phyloP scores from a whole-genome alignment of 2,113 vertebrate genomes.

The Psettodes erumei region DNA sequence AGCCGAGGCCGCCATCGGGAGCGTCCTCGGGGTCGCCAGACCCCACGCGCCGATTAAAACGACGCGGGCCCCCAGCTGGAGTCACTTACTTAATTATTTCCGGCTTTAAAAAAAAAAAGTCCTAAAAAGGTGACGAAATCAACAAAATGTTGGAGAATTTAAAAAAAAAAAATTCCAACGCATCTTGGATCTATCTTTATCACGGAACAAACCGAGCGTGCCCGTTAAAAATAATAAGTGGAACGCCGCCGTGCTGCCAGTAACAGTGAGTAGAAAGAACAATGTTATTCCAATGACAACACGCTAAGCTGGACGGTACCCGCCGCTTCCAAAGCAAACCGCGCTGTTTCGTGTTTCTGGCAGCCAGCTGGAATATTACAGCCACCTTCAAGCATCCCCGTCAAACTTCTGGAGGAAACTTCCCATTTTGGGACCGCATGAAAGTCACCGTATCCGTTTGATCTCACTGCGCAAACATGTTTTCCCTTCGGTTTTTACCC shows the following conservation, averaged over 20 bases:
- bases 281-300: conserved; percentile 63
- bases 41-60: background rate
- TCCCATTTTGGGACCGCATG: conserved; percentile 62
- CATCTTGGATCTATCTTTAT: background rate
- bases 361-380: conserved; percentile 65
- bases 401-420: conserved; percentile 40
- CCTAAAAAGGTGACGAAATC: background rate
- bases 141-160: background rate
- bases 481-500: conserved; percentile 43
- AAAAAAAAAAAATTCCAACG: background rate
- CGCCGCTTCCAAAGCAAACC: conserved; percentile 14
- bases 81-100: background rate
- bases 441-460: conserved; percentile 32
- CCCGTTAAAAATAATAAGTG: background rate
- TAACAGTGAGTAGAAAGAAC: conserved; percentile 13
- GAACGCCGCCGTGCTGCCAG: background rate
- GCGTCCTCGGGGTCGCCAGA: too few species aligned
- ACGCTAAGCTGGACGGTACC: conserved; percentile 47
- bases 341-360: conserved; percentile 46
- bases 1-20: too few species aligned
- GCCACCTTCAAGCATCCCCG: conserved; percentile 65
- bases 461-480: conserved; percentile 66
- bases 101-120: background rate
- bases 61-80: background rate
- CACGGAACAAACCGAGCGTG: background rate